These are phyloP conservation scores for Anthonomus grandis DNA, from an alignment of 1,140 invertebrate species.

Conservation along the genomic window DNA sequence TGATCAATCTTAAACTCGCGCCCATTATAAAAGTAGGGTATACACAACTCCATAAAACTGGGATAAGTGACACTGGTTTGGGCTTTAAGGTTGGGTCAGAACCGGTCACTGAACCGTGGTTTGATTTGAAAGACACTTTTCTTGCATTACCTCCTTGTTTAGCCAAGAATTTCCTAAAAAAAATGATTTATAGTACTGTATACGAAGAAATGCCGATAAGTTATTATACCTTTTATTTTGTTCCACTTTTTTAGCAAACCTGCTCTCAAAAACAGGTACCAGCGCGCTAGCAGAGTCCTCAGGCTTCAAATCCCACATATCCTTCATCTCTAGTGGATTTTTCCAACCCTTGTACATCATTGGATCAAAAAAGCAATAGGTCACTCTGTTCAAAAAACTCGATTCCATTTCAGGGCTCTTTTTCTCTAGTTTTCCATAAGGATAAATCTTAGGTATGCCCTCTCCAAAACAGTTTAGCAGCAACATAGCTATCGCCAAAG, in stretches of 20 bases:
- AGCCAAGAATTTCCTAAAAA: constrained; percentile 10
- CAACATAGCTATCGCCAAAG: constrained; percentile 67
- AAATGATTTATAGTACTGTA: too few species aligned
- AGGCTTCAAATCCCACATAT: constrained; percentile 87
- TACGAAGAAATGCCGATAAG: too few species aligned
- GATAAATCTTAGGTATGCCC: constrained; percentile 62
- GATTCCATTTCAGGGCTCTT: constrained; percentile 81
- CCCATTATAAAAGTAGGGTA: constrained; percentile 81
- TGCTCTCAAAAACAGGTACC: constrained; percentile 78
- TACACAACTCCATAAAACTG: constrained; percentile 72
- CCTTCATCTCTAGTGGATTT: constrained; percentile 73
- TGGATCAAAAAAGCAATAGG: constrained; percentile 88
- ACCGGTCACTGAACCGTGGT: constrained; percentile 66
- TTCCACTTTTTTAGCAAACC: constrained; percentile 66
- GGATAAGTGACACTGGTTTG: constrained; percentile 69
- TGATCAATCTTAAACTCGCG: constrained; percentile 71
- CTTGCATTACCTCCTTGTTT: constrained; percentile 26
- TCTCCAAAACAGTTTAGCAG: constrained; percentile 82
- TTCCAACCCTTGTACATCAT: constrained; percentile 80
- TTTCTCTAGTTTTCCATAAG: constrained; percentile 65
- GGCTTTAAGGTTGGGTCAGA: constrained; percentile 60
- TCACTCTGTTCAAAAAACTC: constrained; percentile 82
- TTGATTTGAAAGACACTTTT: constrained; percentile 60
- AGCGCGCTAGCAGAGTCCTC: constrained; percentile 76
- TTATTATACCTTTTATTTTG: constrained; percentile 55